Base-by-base conservation (phyloP, 2,888 invertebrate species). In the Diaprepes abbreviatus region DNA sequence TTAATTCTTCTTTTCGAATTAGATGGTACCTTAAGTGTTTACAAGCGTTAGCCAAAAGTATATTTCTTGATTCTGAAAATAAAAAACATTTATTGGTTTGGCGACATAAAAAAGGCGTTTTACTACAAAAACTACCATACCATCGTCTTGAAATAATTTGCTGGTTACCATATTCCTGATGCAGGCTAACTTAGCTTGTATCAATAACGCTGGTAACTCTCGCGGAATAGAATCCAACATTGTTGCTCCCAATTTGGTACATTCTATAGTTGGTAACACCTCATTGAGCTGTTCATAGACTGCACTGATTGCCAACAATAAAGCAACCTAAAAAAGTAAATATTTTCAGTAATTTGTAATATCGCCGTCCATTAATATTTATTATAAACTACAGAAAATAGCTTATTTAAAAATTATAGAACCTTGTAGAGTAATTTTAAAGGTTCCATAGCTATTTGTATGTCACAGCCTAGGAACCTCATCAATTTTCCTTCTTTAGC, bases 1-100 rank as follows among this genome's bases (percentile, higher is more conserved):
- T 87, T 31, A 96, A 84, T 79, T 96, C 96, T 79, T 94, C 94
- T 16, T 94, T 89, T 0, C 92, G 89, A 0, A 91, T 89, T 2
- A 97, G 85, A 80, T 97, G 96, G 17, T 92, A 90, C 28, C 94
- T 90, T 36, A 97, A 84, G 79, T 97, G 96, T 74, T 92, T 91
- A 80, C 96, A 95, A 28, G 94, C 92, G 1, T 94, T 92, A 0
- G 92, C 90, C 17, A 97, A 85, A 3, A 97, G 88, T 64, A 94
- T 89, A 79, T 92, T 92, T 66, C 97, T 89, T 1, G 95, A 94
- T 83, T 95, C 96, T 93, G 83, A 31, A 83, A 83, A n/a, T n/a
- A n/a, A n/a, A n/a, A n/a, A n/a, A n/a, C n/a, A n/a, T n/a, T n/a
- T n/a, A n/a, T n/a, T n/a, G n/a, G n/a, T n/a, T n/a, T n/a, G n/a